Percentiles rank a stretch among this genome's conserved stretches.
These are phyloP conservation scores for Thripadectes ignobilis DNA, from an alignment of 2,797 vertebrate species.

Conservation along the genomic window DNA sequence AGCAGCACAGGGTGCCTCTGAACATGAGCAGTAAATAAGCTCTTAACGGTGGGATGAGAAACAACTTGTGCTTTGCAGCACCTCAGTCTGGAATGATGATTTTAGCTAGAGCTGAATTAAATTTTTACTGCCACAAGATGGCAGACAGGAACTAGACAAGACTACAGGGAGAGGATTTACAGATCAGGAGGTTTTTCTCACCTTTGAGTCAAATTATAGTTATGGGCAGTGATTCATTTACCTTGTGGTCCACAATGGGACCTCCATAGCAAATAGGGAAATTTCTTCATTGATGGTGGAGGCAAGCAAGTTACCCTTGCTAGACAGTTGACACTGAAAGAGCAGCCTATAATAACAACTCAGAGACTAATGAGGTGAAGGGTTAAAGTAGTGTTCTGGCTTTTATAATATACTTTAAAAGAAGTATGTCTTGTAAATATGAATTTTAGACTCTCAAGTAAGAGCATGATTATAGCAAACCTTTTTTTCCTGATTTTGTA, in stretches of 20 bases:
- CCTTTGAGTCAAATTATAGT: not conserved
- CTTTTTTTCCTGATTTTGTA: not conserved
- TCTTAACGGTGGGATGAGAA: accelerated
- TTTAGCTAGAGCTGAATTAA: not conserved
- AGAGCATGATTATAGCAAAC: not conserved
- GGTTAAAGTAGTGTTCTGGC: not conserved
- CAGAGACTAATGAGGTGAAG: not conserved
- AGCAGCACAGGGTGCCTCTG: not conserved
- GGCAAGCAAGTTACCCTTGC: not conserved
- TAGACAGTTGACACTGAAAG: not conserved
- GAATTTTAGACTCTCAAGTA: not conserved
- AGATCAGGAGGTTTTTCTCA: not conserved
- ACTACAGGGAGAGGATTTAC: not conserved
- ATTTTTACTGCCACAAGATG: conserved; percentile 54
- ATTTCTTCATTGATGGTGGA: not conserved
- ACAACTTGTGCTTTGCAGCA: accelerated
- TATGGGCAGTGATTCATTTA: not conserved
- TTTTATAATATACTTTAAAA: not conserved
- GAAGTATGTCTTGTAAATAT: not conserved
- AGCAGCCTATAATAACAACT: not conserved
- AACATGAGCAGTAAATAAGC: accelerated
- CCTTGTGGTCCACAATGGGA: not conserved
- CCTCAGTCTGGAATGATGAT: not conserved
- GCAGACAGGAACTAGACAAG: conserved; percentile 20
- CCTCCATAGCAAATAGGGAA: not conserved